Evolutionary conservation across 2,113 vertebrate genomes (phyloP), one percentile per base, ranked within the genome.

Genomic region (Upupa epops): DNA sequence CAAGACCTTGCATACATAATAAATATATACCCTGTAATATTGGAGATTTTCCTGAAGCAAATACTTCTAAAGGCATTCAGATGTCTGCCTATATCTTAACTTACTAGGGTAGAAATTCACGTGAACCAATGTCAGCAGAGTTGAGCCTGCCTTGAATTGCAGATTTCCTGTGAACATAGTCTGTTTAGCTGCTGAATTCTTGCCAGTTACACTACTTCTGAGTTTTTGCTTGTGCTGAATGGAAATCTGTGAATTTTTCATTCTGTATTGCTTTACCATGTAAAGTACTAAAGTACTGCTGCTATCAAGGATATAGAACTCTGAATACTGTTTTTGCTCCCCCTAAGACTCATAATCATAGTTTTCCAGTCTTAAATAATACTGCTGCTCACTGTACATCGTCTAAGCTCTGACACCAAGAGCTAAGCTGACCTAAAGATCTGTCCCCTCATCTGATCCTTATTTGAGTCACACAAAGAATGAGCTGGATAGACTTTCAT

Each of bases 91-190:
- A 14, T 6, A 49, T 54, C 86, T 72, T 65, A 40, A 24, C 17
- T 89, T 89, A 60, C 68, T 82, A 86, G 90, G 77, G 86, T 93
- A 70, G 86, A 94, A 92, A 89, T 55, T 58, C 63, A 79, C 2
- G 8, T 51, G 65, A 88, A 73, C 21, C 68, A 48, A 61, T 81
- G 20, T 8, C 29, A 76, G 54, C 21, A 29, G 34, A 83, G 42
- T 4, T 51, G 8, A 89, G 19, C 22, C n/a, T 73, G 51, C 9
- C 32, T 91, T 28, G 58, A 73, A 75, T 0, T 29, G 61, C 28
- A 49, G 17, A 78, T 72, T 90, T 88, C 49, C 70, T 42, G 1
- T 32, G 46, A 16, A 24, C 73, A 69, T 32, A 59, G 25, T 9
- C 46, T 45, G 8, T 48, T 77, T 13, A 69, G 37, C 56, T 78